Base-by-base conservation (phyloP, 2,888 invertebrate genomes). In the Temnothorax ravouxi region DNA sequence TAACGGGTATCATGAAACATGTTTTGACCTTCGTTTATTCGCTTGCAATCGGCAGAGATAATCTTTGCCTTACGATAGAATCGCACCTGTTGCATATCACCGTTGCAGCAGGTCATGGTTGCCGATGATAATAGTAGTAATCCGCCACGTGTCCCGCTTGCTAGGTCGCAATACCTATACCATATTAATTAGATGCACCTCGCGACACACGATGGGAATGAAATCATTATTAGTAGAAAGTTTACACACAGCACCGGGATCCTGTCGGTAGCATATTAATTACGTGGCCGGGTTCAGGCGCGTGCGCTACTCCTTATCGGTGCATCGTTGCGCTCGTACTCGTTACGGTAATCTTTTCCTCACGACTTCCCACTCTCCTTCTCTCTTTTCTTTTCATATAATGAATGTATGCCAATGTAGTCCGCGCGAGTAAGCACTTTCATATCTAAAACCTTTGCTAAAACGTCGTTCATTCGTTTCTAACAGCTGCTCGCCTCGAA, bases 201-300 rank as follows among this genome's bases (percentile, higher is more conserved):
- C 25, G 34, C 84, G 86, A 89, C 86, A 76, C 85, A 82, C 87
- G 91, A 92, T 91, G 89, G 88, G 86, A 92, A 91, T 87, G 88
- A 91, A 92, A 91, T 93, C 89, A 86, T 93, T 93, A 93, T 92
- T 92, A 91, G 91, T 93, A 93, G 94, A 94, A 94, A 94, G 94
- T 92, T 90, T 85, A 84, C 88, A 86, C 87, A 87, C 87, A 87
- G 88, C 90, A 47, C 91, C 89, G 86, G 90, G 92, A 92, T 92
- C 92, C 89, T 88, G 44, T 44, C 83, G 87, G 84, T 84, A 79
- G 90, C 88, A 87, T 89, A 90, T 91, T 91, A 91, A 93, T 93
- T 89, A 80, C 71, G 76, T 56, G 54, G 38, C 83, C 38, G 34
- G 44, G 56, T 74, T 85, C 67, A 66, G 79, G 47, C 71, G 74